These are phyloP conservation scores for Tympanuchus pallidicinctus DNA, from an alignment of 2,113 vertebrate genomes.

Conservation along the genomic window DNA sequence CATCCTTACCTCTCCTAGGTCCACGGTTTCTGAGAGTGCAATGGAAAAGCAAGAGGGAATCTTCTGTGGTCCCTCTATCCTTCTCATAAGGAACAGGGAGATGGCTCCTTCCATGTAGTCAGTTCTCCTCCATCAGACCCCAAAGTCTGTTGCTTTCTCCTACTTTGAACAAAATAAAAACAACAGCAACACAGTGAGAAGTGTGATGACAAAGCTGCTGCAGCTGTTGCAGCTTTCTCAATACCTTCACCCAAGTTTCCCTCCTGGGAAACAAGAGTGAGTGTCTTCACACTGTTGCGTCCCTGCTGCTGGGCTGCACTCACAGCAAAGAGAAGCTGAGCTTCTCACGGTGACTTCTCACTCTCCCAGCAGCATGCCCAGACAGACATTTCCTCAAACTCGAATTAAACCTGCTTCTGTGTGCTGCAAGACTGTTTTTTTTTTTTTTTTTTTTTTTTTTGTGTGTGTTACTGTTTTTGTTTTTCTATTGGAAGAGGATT, in stretches of 20 bases:
- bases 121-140: not conserved
- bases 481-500: not conserved
- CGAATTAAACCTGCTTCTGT: not conserved
- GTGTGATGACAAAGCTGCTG: not conserved
- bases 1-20: not conserved
- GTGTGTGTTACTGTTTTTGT: no score
- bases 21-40: not conserved
- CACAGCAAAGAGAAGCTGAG: not conserved
- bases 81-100: not conserved
- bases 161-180: not conserved
- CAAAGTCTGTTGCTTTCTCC: not conserved
- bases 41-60: not conserved
- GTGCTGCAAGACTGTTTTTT: not conserved
- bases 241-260: not conserved
- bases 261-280: not conserved
- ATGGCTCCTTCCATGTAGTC: not conserved
- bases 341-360: slow-evolving; percentile 5
- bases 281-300: not conserved
- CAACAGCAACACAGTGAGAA: not conserved
- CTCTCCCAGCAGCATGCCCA: not conserved
- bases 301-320: not conserved
- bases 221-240: not conserved
- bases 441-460: no score
- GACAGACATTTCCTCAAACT: not conserved
- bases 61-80: not conserved